These are phyloP conservation scores for Rhodinocichla rosea DNA, from an alignment of 2,113 vertebrate genomes.

Conservation along the genomic window DNA sequence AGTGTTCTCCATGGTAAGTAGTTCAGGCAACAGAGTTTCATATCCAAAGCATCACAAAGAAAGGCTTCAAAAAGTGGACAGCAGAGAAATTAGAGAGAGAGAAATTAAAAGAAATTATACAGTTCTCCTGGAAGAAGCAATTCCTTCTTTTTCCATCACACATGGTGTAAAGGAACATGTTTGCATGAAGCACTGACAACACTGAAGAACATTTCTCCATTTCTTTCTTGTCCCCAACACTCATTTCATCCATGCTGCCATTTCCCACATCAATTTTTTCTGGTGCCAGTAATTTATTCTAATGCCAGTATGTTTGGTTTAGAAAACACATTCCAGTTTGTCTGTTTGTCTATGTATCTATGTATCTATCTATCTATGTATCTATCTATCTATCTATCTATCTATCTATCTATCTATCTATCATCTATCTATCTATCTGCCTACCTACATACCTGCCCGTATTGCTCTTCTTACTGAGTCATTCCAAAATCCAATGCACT, in stretches of 20 bases:
- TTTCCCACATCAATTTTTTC: not conserved
- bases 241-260: not conserved
- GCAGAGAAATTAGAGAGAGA: not conserved
- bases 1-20: not conserved
- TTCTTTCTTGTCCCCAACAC: not conserved
- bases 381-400: not conserved
- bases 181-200: not conserved
- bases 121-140: not conserved
- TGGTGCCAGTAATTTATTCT: not conserved
- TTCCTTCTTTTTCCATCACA: not conserved
- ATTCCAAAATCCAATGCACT: not conserved
- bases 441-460: not conserved
- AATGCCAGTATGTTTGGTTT: not conserved
- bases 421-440: accelerated
- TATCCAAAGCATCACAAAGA: not conserved
- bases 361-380: accelerated
- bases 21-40: not conserved
- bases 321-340: not conserved
- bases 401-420: not conserved
- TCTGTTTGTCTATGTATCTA: accelerated
- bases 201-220: not conserved
- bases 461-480: not conserved
- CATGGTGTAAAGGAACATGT: accelerated
- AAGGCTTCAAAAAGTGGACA: not conserved
- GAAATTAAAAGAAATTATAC: not conserved